Evolutionary conservation across 2,888 invertebrate genomes (phyloP).

Genomic region (Lasioglossum malachurum): DNA sequence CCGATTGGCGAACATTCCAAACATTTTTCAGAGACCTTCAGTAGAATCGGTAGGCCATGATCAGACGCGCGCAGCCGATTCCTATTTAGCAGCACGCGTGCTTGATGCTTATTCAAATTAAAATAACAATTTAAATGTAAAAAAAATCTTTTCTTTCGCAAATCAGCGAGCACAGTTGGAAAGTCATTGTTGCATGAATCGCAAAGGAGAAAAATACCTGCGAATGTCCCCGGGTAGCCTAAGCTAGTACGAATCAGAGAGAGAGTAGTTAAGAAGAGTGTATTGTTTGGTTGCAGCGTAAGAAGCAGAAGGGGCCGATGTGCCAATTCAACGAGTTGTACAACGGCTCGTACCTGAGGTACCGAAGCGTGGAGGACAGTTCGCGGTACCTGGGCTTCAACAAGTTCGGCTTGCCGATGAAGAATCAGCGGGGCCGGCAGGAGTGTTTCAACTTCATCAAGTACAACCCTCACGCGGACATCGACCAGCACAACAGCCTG

Average conservation of each 20-base stretch:
- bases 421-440: slow-evolving; percentile 84
- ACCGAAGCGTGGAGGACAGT: slow-evolving; percentile 87
- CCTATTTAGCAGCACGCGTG: neutral
- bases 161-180: neutral
- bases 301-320: slow-evolving; percentile 87
- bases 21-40: neutral
- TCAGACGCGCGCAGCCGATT: neutral
- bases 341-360: slow-evolving; percentile 88
- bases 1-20: neutral
- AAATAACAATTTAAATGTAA: neutral
- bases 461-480: slow-evolving; percentile 88
- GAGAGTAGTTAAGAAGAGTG: neutral
- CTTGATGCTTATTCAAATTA: neutral
- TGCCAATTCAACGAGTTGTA: slow-evolving; percentile 89
- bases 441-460: slow-evolving; percentile 89
- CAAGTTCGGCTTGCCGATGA: slow-evolving; percentile 87
- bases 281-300: slow-evolving; percentile 85
- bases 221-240: neutral
- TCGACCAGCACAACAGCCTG: slow-evolving; percentile 87
- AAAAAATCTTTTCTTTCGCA: neutral
- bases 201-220: neutral
- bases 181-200: no score
- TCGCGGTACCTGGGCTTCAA: slow-evolving; percentile 89
- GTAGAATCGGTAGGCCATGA: neutral
- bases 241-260: neutral